Conservation (phyloP, 2,797 vertebrate species). For the Gymnoscopelus microlampas region DNA sequence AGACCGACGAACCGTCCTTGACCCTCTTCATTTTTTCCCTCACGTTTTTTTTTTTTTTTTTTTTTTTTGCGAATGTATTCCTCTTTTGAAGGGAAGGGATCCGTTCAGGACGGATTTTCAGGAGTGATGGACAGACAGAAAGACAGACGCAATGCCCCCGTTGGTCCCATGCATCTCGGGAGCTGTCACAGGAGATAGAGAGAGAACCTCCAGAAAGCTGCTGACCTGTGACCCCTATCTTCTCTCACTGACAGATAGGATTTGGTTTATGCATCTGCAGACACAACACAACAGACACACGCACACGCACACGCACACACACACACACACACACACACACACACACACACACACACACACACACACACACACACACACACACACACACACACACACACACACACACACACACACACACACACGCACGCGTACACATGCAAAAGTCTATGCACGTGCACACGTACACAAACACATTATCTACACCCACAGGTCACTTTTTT, state of each 20-base stretch:
- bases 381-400: not conserved
- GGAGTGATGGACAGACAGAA: conserved; percentile 54
- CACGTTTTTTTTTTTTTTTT: too few species aligned
- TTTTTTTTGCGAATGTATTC: conserved; percentile 24
- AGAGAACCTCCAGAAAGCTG: conserved; percentile 61
- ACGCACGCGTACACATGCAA: not conserved
- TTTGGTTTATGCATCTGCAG: conserved; percentile 66
- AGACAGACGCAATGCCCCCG: conserved; percentile 47
- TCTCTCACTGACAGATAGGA: conserved; percentile 68
- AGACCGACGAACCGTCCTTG: conserved; percentile 57
- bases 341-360: conserved; percentile 22
- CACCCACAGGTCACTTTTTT: conserved; percentile 35
- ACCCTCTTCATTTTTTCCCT: conserved; percentile 41
- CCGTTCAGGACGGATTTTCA: conserved; percentile 64
- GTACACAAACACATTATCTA: conserved; percentile 28
- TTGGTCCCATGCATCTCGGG: conserved; percentile 67
- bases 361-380: not conserved
- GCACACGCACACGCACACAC: not conserved
- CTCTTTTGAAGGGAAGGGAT: conserved; percentile 45
- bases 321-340: conserved; percentile 32
- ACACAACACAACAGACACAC: conserved; percentile 1
- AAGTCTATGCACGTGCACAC: too few species aligned
- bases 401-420: conserved; percentile 6
- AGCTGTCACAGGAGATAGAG: conserved; percentile 74
- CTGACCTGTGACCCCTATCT: conserved; percentile 65